Conservation (phyloP, 2,888 invertebrate species). For the Euzophera pinguis region DNA sequence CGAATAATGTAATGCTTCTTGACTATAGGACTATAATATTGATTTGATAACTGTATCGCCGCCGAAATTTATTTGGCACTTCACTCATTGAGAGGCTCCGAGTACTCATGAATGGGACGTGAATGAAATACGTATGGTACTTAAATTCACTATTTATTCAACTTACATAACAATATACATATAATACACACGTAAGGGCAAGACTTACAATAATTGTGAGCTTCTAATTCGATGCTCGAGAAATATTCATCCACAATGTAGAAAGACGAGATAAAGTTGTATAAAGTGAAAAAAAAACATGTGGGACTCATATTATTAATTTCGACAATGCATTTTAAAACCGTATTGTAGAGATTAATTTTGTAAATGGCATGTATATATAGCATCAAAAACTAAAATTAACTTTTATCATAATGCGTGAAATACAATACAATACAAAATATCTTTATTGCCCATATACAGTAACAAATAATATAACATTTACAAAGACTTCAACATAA, state of each 20-base stretch:
- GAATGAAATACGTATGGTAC: constrained; percentile 12
- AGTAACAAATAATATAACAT: too few species aligned
- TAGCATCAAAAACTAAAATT: too few species aligned
- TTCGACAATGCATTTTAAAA: too few species aligned
- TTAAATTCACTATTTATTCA: constrained; percentile 12
- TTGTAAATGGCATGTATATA: too few species aligned
- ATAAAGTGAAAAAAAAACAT: neutral
- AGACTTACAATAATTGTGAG: constrained; percentile 8
- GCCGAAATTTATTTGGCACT: neutral
- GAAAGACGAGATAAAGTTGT: neutral
- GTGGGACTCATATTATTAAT: too few species aligned
- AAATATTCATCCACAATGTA: neutral
- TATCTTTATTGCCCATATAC: too few species aligned
- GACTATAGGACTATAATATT: too few species aligned
- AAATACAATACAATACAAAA: too few species aligned
- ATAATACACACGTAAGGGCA: constrained; percentile 10
- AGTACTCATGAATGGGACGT: constrained; percentile 1
- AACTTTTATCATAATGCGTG: too few species aligned
- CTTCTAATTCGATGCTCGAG: constrained; percentile 2
- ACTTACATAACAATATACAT: constrained; percentile 15
- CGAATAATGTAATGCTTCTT: too few species aligned
- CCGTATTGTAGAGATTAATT: too few species aligned
- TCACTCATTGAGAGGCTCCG: neutral
- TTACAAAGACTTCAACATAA: too few species aligned
- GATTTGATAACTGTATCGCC: neutral